Conservation (phyloP, 2,797 vertebrate genomes). For the Gadopsis marmoratus region DNA sequence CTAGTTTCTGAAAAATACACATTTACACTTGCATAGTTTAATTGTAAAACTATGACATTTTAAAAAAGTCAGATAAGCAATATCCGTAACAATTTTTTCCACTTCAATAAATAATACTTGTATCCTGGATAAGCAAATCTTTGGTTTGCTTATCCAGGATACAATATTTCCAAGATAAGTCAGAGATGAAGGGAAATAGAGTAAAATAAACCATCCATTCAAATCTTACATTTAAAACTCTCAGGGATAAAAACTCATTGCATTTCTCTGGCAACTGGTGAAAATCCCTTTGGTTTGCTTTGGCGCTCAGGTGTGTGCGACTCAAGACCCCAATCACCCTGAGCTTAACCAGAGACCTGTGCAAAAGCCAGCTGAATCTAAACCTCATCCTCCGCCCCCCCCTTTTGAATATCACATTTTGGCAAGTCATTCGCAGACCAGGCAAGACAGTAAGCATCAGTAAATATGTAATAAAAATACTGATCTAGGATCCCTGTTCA, state of each 20-base stretch:
- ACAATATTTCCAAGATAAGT: slow-evolving; percentile 28
- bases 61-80: slow-evolving; percentile 12
- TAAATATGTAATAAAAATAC: slow-evolving; percentile 42
- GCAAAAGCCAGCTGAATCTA: slow-evolving; percentile 51
- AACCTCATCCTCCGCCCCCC: slow-evolving; percentile 43
- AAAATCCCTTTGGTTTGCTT: slow-evolving; percentile 39
- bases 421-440: slow-evolving; percentile 41
- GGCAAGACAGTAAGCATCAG: slow-evolving; percentile 24
- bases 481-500: slow-evolving; percentile 24
- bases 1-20: slow-evolving; percentile 8
- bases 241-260: slow-evolving; percentile 37
- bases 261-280: slow-evolving; percentile 40
- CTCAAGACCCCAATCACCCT: slow-evolving; percentile 47
- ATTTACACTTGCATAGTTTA: slow-evolving; percentile 42
- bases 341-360: slow-evolving; percentile 51
- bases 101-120: slow-evolving; percentile 64
- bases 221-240: slow-evolving; percentile 29
- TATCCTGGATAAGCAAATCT: slow-evolving; percentile 23
- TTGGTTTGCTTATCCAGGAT: slow-evolving; percentile 37
- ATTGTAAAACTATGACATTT: slow-evolving; percentile 5
- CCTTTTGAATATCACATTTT: slow-evolving; percentile 27
- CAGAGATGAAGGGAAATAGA: slow-evolving; percentile 16
- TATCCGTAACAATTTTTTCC: background rate
- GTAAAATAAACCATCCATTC: slow-evolving; percentile 28
- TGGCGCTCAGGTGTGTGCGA: slow-evolving; percentile 48